Evolutionary conservation across 2,797 vertebrate species (phyloP), one percentile per base, ranked within the genome.

Genomic region (Aselliscus stoliczkanus): DNA sequence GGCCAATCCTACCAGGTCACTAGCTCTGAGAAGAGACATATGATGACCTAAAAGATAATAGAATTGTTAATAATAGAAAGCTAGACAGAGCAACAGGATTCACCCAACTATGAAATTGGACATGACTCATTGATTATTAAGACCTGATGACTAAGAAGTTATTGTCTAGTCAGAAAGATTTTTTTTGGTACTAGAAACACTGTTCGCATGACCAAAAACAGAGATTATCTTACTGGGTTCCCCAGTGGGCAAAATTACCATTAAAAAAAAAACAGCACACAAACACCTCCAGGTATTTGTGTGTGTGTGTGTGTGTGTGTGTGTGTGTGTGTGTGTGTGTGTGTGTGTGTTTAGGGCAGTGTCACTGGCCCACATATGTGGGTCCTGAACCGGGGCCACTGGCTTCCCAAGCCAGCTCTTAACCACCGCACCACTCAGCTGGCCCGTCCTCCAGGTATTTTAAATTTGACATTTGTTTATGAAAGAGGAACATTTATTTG

Each of bases 41-140:
- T 82, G 92, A 93, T 84, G 77, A 73, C 65, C 56, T 73, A 29
- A 67, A 96, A 21, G 27, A 44, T 56, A 95, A 67, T 42, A 17
- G 77, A 60, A 62, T 34, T 86, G 47, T 82, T 87, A 77, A 21
- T 47, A 85, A 69, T 0, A 85, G 52, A 73, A 95, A 92, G 94
- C 62, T 76, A 77, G 56, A 84, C 84, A 96, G 70, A 86, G 88
- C 97, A 96, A 93, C 79, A 93, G 96, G 93, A 97, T 97, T 97
- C 98, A 98, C 97, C 97, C 96, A 98, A 97, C 97, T 98, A 97
- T 99, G 98, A 99, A 99, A 99, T 99, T 31, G 97, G 98, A 99
- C 98, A 70, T 98, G 98, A 98, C 98, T 98, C 97, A 99, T 98
- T 98, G 99, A 99, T 98, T 97, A 81, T n/a, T 95, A 96, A 88